Evolutionary conservation across 2,797 vertebrate species (phyloP), one percentile per base, ranked within the genome.

Genomic region (Chromis chromis): DNA sequence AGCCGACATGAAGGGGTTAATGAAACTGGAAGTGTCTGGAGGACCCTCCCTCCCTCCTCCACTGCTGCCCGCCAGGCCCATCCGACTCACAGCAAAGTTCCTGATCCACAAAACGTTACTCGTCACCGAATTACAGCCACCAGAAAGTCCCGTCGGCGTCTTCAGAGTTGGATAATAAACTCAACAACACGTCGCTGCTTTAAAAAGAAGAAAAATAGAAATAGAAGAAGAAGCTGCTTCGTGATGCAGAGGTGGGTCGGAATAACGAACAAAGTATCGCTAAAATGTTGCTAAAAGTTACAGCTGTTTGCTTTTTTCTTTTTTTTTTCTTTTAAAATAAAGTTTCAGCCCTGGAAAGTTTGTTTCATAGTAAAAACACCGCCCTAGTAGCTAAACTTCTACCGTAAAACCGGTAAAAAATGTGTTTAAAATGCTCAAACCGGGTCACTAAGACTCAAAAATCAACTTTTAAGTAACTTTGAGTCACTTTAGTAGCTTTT

Each of bases 1-100:
- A 13, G 3, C 17, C 25, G 65, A 19, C 8, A 49, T 33, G 74
- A 84, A 81, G 36, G 84, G 48, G 92, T 93, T 92, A 93, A 91
- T 48, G 48, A 77, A 70, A 73, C 50, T 82, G 76, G 83, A 79
- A 76, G 81, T 64, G 28, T 4, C 39, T 14, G 39, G 54, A 76
- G 63, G 62, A 81, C 44, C 83, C 83, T 78, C 72, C 85, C 60
- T 80, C 79, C 12, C 44, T 21, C 25, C 48, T 25, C 60, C 25
- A 14, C 36, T 17, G 55, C 49, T n/a, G 57, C 17, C 64, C 11
- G 65, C 63, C 11, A 60, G 80, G 60, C 75, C 77, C 78, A 53
- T 82, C 86, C 54, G 63, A 67, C 52, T 79, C 48, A 16, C 6
- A 17, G 25, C 52, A 63, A 81, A 87, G 59, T 84, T 83, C 50